Evolutionary conservation across 2,888 invertebrate species (phyloP), one percentile per base, ranked within the genome.

Genomic region (Synanthedon myopaeformis): DNA sequence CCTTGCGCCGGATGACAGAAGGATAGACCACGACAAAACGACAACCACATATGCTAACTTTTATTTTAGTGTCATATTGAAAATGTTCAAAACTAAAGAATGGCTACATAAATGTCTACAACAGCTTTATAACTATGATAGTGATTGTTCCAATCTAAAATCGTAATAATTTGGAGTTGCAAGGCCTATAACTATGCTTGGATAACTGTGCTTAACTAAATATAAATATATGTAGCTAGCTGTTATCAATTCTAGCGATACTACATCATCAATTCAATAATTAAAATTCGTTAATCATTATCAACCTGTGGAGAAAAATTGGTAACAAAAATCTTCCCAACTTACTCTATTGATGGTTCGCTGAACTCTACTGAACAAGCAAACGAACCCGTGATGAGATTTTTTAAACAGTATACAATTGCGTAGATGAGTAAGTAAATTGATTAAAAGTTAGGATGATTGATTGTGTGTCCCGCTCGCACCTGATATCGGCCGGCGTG

Each of bases 361-460:
- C n/a, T n/a, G n/a, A n/a, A n/a, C n/a, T 14, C 13, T 13, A 45
- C 13, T 45, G 13, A 45, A 45, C n/a, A 45, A 45, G n/a, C 45
- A n/a, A 45, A 45, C 42, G 4, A 12, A 42, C 42, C n/a, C 4
- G n/a, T 5, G 23, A 23, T 23, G 23, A 23, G 13, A 42, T 42
- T n/a, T 42, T 42, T n/a, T 45, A n/a, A 67, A 68, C 61, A 63
- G 49, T 49, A 58, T 56, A 56, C 67, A 71, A 71, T 71, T 72
- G 69, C 59, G 68, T 71, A 70, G 69, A 70, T 66, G 72, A 65
- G 65, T 61, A 67, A 68, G 70, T 73, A 77, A 79, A 83, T 82
- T 81, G 78, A 82, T 82, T 80, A 76, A 80, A 76, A 78, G 66
- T 70, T 62, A 61, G 59, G 63, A 72, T 83, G 83, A 85, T 84